Evolutionary conservation across 2,888 invertebrate genomes (phyloP), one percentile per base, ranked within the genome.

Genomic region (Atrina japonica): DNA sequence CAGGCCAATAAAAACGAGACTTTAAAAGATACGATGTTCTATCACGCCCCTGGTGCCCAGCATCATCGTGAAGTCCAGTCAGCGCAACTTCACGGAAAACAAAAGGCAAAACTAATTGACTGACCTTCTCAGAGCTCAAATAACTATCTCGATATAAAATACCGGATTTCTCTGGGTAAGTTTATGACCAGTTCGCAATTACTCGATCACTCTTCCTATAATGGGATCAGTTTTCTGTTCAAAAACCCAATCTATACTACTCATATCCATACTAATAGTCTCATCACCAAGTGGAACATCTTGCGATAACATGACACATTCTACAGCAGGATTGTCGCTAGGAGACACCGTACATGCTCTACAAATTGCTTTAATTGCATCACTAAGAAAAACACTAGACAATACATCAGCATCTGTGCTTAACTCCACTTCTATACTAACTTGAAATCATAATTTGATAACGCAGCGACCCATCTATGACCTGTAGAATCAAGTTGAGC

Each of bases 401-500:
- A n/a, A n/a, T n/a, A n/a, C n/a, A n/a, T n/a, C n/a, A n/a, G n/a
- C n/a, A n/a, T 43, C 18, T 43, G n/a, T 43, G 43, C n/a, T 18
- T 43, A 5, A 43, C 43, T 43, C 18, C 18, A 18, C 43, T 43
- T 40, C 18, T 21, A 29, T 43, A 71, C 23, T 23, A 14, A 45
- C 72, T 70, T 3, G 65, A 58, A 30, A 65, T 72, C 43, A 72
- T 21, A 45, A 65, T 72, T 41, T 71, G n/a, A n/a, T n/a, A n/a
- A n/a, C n/a, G n/a, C n/a, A n/a, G n/a, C n/a, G n/a, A n/a, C n/a
- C n/a, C n/a, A n/a, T n/a, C n/a, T n/a, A n/a, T n/a, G n/a, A n/a
- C n/a, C n/a, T n/a, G n/a, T n/a, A n/a, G n/a, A n/a, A n/a, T n/a
- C n/a, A n/a, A n/a, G n/a, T n/a, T n/a, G n/a, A n/a, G n/a, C n/a